Evolutionary conservation across 1,140 invertebrate species (phyloP), one percentile per base, ranked within the genome.

Genomic region (Zaprionus ghesquierei): DNA sequence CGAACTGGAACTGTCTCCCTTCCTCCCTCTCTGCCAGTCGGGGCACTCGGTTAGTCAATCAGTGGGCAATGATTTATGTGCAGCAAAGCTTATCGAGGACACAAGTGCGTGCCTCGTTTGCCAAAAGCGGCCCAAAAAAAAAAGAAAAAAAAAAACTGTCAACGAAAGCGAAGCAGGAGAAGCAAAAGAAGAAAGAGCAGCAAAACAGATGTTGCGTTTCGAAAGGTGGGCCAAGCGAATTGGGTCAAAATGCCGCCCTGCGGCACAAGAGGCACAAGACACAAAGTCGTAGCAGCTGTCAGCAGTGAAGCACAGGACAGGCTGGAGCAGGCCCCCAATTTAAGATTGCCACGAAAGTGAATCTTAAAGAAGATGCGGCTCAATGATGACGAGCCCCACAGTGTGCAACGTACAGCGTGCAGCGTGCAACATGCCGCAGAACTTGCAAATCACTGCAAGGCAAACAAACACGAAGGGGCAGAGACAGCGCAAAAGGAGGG

Each of bases 391-490:
- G 82, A 46, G 49, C 71, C 76, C 70, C 77, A 77, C 74, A 62
- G 54, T 65, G 68, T 55, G 56, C 80, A 82, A 41, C 10, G 25
- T 44, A 27, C 53, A 54, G 51, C 46, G 10, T 10, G 29, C 50
- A 54, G 55, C 27, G 12, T 69, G 64, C 64, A 58, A 53, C 68
- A 63, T 46, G 41, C 41, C 15, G 10, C 41, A 86, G 82, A 86
- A 86, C 82, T 86, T 86, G 82, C 82, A 86, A 86, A 86, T 86
- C 82, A 86, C 82, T 86, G 64, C 72, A 82, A 87, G 82, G 82
- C 82, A 86, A 86, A 87, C 79, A 86, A 87, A 87, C 79, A 87
- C 68, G 82, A 81, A 69, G 69, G 56, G 71, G n/a, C n/a, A n/a
- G 55, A 33, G 53, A 55, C 29, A 69, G 49, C 31, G 25, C 13